A percentile compares a stretch with the other conserved stretches of the same genome.
Conservation (phyloP, 1,140 invertebrate genomes). For the Papilio polyxenes region DNA sequence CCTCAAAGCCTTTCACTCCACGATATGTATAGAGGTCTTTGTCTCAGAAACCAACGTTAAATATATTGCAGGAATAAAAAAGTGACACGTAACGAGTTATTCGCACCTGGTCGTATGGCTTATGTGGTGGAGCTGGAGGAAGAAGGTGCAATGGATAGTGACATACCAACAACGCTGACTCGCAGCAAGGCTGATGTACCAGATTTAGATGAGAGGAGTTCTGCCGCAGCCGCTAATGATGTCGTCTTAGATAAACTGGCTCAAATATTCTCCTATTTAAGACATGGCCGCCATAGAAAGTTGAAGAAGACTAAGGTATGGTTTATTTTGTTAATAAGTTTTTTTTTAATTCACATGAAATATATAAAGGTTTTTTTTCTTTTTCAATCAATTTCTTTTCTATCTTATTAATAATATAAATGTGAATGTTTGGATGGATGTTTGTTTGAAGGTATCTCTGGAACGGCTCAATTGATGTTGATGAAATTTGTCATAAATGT, state of each 20-base stretch:
- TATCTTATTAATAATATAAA: too few species aligned
- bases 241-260: slow-evolving; percentile 98
- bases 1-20: too few species aligned
- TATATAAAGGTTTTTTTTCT: too few species aligned
- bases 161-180: slow-evolving; percentile 97
- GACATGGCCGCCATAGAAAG: slow-evolving; percentile 92
- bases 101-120: slow-evolving; percentile 97
- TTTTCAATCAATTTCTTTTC: too few species aligned
- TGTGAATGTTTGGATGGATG: too few species aligned
- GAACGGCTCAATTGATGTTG: too few species aligned
- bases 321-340: slow-evolving; percentile 1
- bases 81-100: slow-evolving; percentile 95
- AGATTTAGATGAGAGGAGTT: slow-evolving; percentile 82
- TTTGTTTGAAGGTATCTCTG: too few species aligned
- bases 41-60: not conserved
- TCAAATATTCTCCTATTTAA: slow-evolving; percentile 96
- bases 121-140: slow-evolving; percentile 95
- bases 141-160: slow-evolving; percentile 93
- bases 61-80: slow-evolving; percentile 82
- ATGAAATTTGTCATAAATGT: too few species aligned
- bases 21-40: too few species aligned
- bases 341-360: too few species aligned
- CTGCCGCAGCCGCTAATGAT: slow-evolving; percentile 95
- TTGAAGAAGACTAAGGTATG: slow-evolving; percentile 86
- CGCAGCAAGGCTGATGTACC: slow-evolving; percentile 97